Base-by-base conservation (phyloP, 2,888 invertebrate species). In the Atrina japonica region DNA sequence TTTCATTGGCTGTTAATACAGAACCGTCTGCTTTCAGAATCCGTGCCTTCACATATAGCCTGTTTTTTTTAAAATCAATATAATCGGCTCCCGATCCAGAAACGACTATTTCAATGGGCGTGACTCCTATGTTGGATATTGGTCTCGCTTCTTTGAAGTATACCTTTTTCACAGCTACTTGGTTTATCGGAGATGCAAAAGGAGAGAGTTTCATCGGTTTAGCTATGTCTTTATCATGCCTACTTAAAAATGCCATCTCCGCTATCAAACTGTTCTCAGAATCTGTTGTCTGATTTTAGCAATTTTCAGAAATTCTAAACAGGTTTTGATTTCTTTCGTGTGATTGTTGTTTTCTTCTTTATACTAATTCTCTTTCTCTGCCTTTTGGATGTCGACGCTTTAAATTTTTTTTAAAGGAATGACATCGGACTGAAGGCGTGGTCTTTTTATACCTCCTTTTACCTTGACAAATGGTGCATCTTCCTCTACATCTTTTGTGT, bases 1-100 rank as follows among this genome's bases (percentile, higher is more conserved):
- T 69, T 60, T 63, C 63, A 14, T 61, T 45, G 25, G 61, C 55
- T 14, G 50, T 49, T 41, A 68, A 25, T 2, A 25, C 21, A 21
- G 61, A 41, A 23, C 68, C 68, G 55, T 68, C 61, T n/a, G 59
- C 55, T 55, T 68, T 68, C 6, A 61, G 21, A 29, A 68, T 66
- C 21, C 43, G 40, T 9, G 40, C 30, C 45, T 58, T 58, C 23
- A 67, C 53, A 18, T 60, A 60, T 14, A 67, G 27, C 40, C 40
- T 35, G 29, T 53, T 60, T 52, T 60, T 58, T 35, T 43, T 45
- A 23, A 67, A 52, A 60, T 67, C 67, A 16, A 60, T 66, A 23
- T 66, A 66, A 23, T 66, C 66, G 9, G 40, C 29, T 21, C 66
- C 59, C 18, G 49, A 30, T 40, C 59, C 66, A 1, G 56, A 56